Evolutionary conservation across 2,888 invertebrate genomes (phyloP).

Genomic region (Phengaris alcon): DNA sequence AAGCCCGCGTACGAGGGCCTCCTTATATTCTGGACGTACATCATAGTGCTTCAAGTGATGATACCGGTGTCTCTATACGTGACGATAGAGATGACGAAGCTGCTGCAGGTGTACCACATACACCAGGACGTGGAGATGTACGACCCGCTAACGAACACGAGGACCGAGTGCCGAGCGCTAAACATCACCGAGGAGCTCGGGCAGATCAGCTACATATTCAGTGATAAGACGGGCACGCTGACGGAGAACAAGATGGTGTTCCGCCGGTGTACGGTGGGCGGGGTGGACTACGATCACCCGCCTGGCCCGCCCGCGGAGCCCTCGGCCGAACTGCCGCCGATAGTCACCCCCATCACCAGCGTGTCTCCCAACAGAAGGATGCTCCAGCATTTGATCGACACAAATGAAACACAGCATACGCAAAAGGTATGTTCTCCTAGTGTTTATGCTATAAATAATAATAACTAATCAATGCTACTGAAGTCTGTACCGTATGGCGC

Average conservation of each 20-base stretch:
- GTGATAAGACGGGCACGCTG: conserved; percentile 98
- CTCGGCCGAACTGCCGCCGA: conserved; percentile 68
- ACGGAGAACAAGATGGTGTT: conserved; percentile 99
- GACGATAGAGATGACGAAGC: conserved; percentile 96
- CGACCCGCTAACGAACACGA: conserved; percentile 89
- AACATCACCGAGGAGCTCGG: conserved; percentile 99
- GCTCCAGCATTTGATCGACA: conserved; percentile 63
- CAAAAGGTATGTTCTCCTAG: conserved; percentile 64
- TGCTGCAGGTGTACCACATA: conserved; percentile 97
- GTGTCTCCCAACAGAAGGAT: conserved; percentile 68
- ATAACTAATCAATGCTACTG: too few species aligned
- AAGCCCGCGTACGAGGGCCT: conserved; percentile 87
- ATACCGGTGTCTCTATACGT: conserved; percentile 98
- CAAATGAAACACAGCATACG: conserved; percentile 78
- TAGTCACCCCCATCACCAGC: conserved; percentile 68
- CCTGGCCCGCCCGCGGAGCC: conserved; percentile 85
- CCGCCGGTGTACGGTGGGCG: conserved; percentile 92
- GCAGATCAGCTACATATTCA: conserved; percentile 93
- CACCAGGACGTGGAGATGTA: conserved; percentile 93
- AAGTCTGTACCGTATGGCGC: too few species aligned
- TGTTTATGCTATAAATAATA: neutral
- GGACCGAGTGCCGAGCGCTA: conserved; percentile 90
- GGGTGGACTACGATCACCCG: conserved; percentile 92
- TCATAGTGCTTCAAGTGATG: conserved; percentile 97
- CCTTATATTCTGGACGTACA: conserved; percentile 95